Evolutionary conservation across 2,888 invertebrate genomes (phyloP).

Genomic region (Lymantria monacha): DNA sequence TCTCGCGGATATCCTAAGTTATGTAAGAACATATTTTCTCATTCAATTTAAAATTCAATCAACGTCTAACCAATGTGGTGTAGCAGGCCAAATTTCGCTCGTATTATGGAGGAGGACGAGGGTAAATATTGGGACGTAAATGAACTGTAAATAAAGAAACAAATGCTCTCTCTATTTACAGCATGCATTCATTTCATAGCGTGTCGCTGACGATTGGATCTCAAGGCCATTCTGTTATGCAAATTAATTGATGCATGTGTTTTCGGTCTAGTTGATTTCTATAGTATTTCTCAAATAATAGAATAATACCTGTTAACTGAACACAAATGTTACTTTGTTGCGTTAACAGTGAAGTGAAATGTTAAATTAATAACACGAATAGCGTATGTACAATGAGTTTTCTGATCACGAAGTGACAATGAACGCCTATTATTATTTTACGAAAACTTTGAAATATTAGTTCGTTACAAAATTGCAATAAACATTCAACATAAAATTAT

Average conservation of each 20-base stretch:
- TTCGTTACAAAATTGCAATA: neutral
- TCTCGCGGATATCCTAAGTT: no score
- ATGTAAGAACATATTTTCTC: no score
- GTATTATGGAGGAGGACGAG: no score
- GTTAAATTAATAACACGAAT: constrained; percentile 13
- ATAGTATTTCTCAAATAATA: constrained; percentile 44
- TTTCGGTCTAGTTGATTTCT: constrained; percentile 61
- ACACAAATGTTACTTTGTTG: constrained; percentile 18
- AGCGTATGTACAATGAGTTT: constrained; percentile 8
- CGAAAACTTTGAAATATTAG: neutral
- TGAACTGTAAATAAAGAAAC: no score
- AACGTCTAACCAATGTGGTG: no score
- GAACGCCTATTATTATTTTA: constrained; percentile 1
- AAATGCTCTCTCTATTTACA: no score
- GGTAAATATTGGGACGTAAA: no score
- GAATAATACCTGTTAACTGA: constrained; percentile 38
- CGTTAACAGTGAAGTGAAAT: constrained; percentile 13
- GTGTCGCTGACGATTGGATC: constrained; percentile 16
- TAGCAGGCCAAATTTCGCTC: no score
- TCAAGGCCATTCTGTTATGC: constrained; percentile 47
- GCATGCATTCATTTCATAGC: constrained; percentile 7
- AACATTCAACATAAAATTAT: neutral
- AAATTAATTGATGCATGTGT: constrained; percentile 50
- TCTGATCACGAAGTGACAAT: constrained; percentile 8
- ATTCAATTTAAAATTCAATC: no score